A percentile compares a stretch with the other conserved stretches of the same genome.
phyloP scores from a whole-genome alignment of 2,113 vertebrate genomes.

The Murina feae region DNA sequence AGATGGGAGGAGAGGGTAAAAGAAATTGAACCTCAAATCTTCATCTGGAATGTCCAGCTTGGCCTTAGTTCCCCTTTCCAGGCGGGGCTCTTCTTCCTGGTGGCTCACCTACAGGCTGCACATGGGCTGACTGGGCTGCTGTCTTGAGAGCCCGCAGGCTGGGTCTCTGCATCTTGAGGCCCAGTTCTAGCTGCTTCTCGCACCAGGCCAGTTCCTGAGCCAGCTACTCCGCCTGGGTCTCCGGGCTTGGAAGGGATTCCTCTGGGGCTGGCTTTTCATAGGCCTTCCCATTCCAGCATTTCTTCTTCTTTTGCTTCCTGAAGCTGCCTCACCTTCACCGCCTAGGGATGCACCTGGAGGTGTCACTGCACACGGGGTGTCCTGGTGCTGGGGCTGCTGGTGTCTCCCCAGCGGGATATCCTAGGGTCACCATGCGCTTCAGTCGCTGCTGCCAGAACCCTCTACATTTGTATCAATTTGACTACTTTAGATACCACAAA shows the following conservation, averaged over 20 bases:
- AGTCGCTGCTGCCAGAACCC: background rate
- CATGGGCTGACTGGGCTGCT: conserved; percentile 86
- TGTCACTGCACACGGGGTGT: background rate
- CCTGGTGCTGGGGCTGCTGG: background rate
- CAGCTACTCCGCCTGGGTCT: conserved; percentile 83
- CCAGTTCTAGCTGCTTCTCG: conserved; percentile 90
- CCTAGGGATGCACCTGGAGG: background rate
- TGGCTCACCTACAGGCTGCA: conserved; percentile 78
- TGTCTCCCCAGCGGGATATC: background rate
- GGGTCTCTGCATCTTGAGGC: conserved; percentile 86
- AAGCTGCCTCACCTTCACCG: background rate
- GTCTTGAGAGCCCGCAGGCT: conserved; percentile 59
- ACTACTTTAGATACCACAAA: background rate
- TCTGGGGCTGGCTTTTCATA: background rate
- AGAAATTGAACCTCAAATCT: conserved; percentile 91
- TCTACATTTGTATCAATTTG: too few relatives aligned
- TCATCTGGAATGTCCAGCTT: conserved; percentile 78
- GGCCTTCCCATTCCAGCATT: background rate
- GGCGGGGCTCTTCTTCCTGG: conserved; percentile 68
- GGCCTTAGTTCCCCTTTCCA: background rate
- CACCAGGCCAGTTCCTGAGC: conserved; percentile 91
- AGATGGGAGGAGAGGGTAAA: conserved; percentile 70
- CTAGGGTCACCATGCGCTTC: conserved; percentile 16
- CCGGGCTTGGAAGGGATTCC: background rate
- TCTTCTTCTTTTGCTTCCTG: conserved; percentile 32